Evolutionary conservation across 2,888 invertebrate species (phyloP).

Genomic region (Hemaris fuciformis): DNA sequence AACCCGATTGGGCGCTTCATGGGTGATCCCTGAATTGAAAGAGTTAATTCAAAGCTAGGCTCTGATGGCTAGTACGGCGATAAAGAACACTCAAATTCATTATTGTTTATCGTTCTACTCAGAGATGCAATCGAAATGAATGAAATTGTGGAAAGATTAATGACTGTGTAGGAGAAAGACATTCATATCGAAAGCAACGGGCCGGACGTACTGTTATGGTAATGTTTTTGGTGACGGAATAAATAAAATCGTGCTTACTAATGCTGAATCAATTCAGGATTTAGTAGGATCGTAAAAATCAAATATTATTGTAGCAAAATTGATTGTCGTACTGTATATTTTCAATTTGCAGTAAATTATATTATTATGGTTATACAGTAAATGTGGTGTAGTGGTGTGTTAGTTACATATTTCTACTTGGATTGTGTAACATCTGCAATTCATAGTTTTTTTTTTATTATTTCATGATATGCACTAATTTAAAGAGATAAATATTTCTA

Average conservation of each 20-base stretch:
- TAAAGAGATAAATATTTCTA: too few species aligned
- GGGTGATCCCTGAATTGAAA: conserved; percentile 10
- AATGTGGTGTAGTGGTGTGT: too few species aligned
- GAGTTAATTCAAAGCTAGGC: conserved; percentile 6
- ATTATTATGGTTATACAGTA: too few species aligned
- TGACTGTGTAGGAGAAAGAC: conserved; percentile 8
- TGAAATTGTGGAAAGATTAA: conserved; percentile 9
- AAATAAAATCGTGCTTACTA: conserved; percentile 12
- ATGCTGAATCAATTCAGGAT: background rate
- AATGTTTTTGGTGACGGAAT: conserved; percentile 16
- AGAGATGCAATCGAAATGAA: conserved; percentile 7
- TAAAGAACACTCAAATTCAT: conserved; percentile 11
- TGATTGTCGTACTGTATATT: too few species aligned
- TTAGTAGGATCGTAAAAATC: background rate
- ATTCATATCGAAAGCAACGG: conserved; percentile 18
- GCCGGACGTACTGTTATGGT: conserved; percentile 25
- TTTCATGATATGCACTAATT: too few species aligned
- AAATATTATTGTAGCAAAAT: background rate
- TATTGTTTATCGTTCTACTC: conserved; percentile 8
- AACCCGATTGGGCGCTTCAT: conserved; percentile 4
- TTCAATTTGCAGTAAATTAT: too few species aligned
- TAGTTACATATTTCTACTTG: too few species aligned
- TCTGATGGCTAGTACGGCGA: background rate
- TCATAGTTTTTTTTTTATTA: too few species aligned
- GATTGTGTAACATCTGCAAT: too few species aligned